phyloP scores from a whole-genome alignment of 2,888 invertebrate species.

The Gonocerus acuteangulatus region DNA sequence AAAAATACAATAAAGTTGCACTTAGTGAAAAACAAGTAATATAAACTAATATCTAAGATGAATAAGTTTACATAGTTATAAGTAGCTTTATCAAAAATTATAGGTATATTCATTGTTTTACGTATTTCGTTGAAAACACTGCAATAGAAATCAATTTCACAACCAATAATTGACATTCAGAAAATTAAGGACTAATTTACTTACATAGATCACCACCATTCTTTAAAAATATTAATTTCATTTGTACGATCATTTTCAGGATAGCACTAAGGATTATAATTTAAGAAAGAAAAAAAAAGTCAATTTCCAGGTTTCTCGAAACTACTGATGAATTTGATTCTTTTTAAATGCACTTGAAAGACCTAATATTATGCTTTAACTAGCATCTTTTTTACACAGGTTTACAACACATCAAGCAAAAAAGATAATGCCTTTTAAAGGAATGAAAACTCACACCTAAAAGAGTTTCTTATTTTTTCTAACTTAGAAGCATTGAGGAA shows the following conservation, averaged over 20 bases:
- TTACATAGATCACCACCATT: slow-evolving; percentile 14
- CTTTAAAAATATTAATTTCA: slow-evolving; percentile 21
- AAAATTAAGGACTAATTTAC: slow-evolving; percentile 23
- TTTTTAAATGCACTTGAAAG: slow-evolving; percentile 23
- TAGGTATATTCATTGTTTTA: slow-evolving; percentile 20
- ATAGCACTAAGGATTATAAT: slow-evolving; percentile 7
- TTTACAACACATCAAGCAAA: slow-evolving; percentile 23
- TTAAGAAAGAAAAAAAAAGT: slow-evolving; percentile 11
- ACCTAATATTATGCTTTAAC: slow-evolving; percentile 19
- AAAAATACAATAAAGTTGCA: slow-evolving; percentile 7
- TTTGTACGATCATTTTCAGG: slow-evolving; percentile 16
- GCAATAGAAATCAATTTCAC: slow-evolving; percentile 24
- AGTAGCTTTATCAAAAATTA: slow-evolving; percentile 15
- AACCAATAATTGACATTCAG: slow-evolving; percentile 25
- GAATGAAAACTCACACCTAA: slow-evolving; percentile 22
- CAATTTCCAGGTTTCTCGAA: slow-evolving; percentile 2
- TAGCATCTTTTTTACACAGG: slow-evolving; percentile 14
- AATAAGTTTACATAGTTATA: slow-evolving; percentile 2
- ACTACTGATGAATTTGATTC: slow-evolving; percentile 15
- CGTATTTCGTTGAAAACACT: slow-evolving; percentile 19
- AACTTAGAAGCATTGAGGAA: slow-evolving; percentile 20
- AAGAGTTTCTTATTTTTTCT: slow-evolving; percentile 5
- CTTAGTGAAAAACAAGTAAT: slow-evolving; percentile 11
- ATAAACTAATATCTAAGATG: slow-evolving; percentile 10
- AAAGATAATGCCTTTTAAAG: slow-evolving; percentile 16